Conservation (phyloP, 2,113 vertebrate species). For the Ascaphus truei region DNA sequence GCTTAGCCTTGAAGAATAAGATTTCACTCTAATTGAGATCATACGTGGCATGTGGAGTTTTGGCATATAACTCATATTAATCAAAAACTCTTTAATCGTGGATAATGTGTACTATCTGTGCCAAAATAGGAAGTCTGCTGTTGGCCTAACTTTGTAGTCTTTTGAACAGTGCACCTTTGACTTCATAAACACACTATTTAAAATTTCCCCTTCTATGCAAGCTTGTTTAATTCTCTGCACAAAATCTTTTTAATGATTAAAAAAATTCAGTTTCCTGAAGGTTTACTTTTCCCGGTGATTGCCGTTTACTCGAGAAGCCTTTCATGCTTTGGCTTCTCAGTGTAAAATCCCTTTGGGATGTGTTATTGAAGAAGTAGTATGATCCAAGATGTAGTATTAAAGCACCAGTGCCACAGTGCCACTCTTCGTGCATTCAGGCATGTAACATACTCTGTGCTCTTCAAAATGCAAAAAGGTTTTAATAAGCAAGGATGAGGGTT, state of each 20-base stretch:
- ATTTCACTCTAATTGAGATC: conserved; percentile 87
- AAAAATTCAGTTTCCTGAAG: conserved; percentile 65
- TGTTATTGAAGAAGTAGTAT: conserved; percentile 31
- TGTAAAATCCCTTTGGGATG: conserved; percentile 40
- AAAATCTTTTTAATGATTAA: conserved; percentile 58
- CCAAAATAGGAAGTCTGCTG: conserved; percentile 57
- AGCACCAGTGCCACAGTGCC: too few species aligned
- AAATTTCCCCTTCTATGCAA: conserved; percentile 60
- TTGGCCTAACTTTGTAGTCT: conserved; percentile 59
- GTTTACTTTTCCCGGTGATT: conserved; percentile 63
- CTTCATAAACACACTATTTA: conserved; percentile 73
- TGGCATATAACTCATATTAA: conserved; percentile 76
- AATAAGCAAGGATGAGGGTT: too few species aligned
- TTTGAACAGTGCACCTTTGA: conserved; percentile 73
- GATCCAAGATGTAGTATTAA: too few species aligned
- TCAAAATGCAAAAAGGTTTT: too few species aligned
- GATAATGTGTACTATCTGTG: conserved; percentile 65
- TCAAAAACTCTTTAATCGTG: conserved; percentile 78
- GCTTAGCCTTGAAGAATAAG: conserved; percentile 71
- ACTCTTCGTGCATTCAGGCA: too few species aligned
- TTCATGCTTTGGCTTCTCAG: conserved; percentile 44
- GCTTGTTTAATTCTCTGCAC: conserved; percentile 49
- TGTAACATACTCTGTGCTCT: too few species aligned
- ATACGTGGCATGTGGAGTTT: conserved; percentile 75
- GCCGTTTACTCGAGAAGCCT: conserved; percentile 65